A percentile compares a stretch with the other conserved stretches of the same genome.
Conservation (phyloP, 2,113 vertebrate species). For the Sapajus apella region DNA sequence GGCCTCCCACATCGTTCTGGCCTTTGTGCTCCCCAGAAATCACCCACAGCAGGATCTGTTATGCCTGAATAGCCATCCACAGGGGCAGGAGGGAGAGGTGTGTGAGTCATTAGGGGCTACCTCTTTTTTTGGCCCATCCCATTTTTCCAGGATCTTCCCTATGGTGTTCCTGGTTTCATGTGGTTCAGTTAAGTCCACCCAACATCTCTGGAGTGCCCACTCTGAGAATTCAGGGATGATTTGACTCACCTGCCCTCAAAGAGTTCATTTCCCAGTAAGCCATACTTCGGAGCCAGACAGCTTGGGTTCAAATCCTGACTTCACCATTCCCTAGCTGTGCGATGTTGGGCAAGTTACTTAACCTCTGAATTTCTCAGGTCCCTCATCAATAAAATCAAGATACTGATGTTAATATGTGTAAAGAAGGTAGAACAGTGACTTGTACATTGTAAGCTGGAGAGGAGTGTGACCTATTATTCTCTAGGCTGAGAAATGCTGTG, state of each 20-base stretch:
- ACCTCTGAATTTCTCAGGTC: background rate
- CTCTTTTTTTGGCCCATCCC: background rate
- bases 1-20: background rate
- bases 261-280: background rate
- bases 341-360: slow-evolving; percentile 1
- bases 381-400: background rate
- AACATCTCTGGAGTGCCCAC: background rate
- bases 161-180: background rate
- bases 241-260: background rate
- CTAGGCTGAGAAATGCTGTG: background rate
- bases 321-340: background rate
- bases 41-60: background rate
- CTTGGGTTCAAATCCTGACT: background rate
- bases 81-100: background rate
- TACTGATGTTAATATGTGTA: background rate
- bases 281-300: background rate
- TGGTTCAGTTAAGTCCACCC: background rate
- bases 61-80: background rate
- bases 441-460: background rate
- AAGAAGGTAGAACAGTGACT: background rate
- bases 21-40: background rate
- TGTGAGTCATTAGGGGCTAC: background rate
- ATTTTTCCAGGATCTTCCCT: background rate
- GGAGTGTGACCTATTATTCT: background rate
- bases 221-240: background rate